Evolutionary conservation across 2,797 vertebrate genomes (phyloP), one percentile per base, ranked within the genome.

Genomic region (Huso huso): DNA sequence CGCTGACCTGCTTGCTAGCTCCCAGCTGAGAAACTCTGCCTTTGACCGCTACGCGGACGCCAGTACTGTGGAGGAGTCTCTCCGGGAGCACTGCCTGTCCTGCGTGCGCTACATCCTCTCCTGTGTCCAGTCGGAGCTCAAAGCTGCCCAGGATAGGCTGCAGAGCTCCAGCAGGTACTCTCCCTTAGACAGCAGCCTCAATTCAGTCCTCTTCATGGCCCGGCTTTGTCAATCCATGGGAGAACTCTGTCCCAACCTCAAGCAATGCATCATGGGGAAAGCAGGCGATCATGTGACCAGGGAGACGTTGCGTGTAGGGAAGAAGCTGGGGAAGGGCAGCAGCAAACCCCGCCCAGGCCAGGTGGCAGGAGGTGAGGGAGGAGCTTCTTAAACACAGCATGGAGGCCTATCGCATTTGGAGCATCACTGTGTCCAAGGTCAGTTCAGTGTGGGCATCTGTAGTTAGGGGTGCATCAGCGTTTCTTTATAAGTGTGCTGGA

Each of bases 211-310:
- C 1, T 98, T 99, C 81, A 83, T 97, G 89, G 96, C 93, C 0
- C 82, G 96, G 37, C 85, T 98, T 11, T 96, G 95, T 78, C 94
- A 93, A 80, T 93, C 94, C 0, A 73, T 95, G 72, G 82, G 85
- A 0, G 88, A 95, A 49, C 90, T 99, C 60, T 98, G 95, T 76
- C 94, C 94, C 13, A 93, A 91, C 78, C 82, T 99, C 69, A 93
- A 91, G 82, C 90, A 84, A 1, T 96, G 95, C 61, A 84, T 99
- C 70, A 70, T 96, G 82, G 96, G 95, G 8, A 89, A 72, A 66
- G 73, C 88, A 0, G 76, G 74, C 4, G 0, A 93, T 57, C 8
- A 13, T 0, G 13, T 3, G 0, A 51, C 61, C 0, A 88, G 79
- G 67, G 91, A 87, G 4, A 81, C 79, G 0, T 75, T 84, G 0